Percentiles rank a stretch among this genome's conserved stretches.
Conservation (phyloP, 2,113 vertebrate genomes). For the Coturnix japonica region DNA sequence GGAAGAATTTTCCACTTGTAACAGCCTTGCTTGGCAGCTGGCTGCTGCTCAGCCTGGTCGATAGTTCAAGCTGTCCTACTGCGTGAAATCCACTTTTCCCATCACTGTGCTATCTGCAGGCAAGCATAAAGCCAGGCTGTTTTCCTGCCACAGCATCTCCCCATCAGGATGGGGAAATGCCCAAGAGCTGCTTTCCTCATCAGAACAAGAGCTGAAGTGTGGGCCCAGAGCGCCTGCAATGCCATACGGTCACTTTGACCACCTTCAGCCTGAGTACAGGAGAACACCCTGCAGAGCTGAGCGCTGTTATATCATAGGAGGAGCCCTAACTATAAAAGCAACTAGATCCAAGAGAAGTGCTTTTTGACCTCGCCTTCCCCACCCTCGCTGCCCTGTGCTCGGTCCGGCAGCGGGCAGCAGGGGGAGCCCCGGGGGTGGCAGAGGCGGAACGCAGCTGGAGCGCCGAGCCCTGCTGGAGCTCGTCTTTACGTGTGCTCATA, state of each 20-base stretch:
- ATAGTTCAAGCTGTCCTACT: neutral
- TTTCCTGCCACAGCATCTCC: rapidly evolving
- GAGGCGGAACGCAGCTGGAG: rapidly evolving
- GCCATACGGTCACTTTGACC: rapidly evolving
- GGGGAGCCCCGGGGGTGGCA: neutral
- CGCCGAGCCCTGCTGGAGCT: no score
- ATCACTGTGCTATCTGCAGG: neutral
- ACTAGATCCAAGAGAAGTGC: rapidly evolving
- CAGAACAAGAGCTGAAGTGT: neutral
- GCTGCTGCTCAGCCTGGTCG: neutral
- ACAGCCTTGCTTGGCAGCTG: rapidly evolving
- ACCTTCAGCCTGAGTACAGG: no score
- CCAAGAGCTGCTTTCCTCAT: neutral
- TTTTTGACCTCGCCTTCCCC: rapidly evolving
- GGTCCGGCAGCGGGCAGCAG: neutral
- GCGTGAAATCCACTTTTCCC: neutral
- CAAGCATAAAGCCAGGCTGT: neutral
- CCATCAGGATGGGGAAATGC: rapidly evolving
- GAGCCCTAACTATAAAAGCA: rapidly evolving
- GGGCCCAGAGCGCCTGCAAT: no score
- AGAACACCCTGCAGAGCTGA: rapidly evolving
- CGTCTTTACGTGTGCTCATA: rapidly evolving
- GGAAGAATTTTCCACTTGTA: neutral
- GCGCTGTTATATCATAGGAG: rapidly evolving
- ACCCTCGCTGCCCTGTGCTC: rapidly evolving